Conservation (phyloP, 2,888 invertebrate species). For the Coenonympha arcania region DNA sequence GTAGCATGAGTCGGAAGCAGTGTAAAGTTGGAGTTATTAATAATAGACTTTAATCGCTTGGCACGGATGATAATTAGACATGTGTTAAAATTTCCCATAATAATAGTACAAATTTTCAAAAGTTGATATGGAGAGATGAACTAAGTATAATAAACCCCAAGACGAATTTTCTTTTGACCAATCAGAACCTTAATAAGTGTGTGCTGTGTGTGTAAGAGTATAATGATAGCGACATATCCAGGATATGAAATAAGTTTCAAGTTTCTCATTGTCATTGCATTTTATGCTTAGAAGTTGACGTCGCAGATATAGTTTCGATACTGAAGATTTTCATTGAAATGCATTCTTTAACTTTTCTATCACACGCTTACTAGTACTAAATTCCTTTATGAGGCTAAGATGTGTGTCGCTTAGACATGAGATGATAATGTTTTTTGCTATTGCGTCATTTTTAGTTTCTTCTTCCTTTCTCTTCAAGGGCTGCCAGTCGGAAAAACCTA, state of each 20-base stretch:
- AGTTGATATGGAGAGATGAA: too few species aligned
- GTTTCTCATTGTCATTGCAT: neutral
- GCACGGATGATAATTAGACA: too few species aligned
- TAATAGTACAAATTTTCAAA: too few species aligned
- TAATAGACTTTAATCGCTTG: too few species aligned
- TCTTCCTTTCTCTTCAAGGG: neutral
- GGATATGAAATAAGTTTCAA: neutral
- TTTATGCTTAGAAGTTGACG: neutral
- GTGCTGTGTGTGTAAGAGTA: too few species aligned
- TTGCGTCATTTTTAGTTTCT: neutral
- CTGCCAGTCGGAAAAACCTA: neutral
- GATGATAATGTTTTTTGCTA: neutral
- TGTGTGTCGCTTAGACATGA: neutral
- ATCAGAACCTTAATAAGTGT: too few species aligned
- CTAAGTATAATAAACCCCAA: too few species aligned
- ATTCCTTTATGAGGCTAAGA: neutral
- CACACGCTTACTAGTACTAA: neutral
- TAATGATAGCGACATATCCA: too few species aligned
- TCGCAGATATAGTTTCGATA: neutral
- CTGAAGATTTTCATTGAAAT: neutral
- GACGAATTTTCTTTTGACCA: too few species aligned
- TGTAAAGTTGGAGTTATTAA: too few species aligned
- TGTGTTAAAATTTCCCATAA: too few species aligned
- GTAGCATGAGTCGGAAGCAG: too few species aligned
- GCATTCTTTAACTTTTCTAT: neutral